A percentile compares a stretch with the other conserved stretches of the same genome.
Conservation (phyloP, 2,888 invertebrate genomes). For the Empis stercorea region DNA sequence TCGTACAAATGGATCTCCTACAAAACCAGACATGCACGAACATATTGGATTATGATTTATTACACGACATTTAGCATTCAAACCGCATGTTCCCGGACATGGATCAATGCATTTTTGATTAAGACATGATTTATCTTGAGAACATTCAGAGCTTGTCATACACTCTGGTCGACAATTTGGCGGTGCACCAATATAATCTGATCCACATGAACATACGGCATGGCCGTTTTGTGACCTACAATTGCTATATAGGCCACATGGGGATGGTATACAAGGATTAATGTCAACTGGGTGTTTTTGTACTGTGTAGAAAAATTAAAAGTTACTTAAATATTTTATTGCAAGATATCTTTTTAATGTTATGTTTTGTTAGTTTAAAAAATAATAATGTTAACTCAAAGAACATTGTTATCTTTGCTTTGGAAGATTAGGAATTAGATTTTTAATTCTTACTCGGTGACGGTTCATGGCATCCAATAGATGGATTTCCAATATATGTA, state of each 20-base stretch:
- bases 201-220: constrained; percentile 68
- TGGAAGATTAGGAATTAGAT: not conserved
- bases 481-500: constrained; percentile 49
- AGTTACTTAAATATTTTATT: too few species aligned
- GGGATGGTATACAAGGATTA: constrained; percentile 52
- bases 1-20: constrained; percentile 69
- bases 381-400: too few species aligned
- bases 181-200: constrained; percentile 66
- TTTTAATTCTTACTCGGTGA: constrained; percentile 26
- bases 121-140: constrained; percentile 66
- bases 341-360: too few species aligned
- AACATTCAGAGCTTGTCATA: constrained; percentile 69
- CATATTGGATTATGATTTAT: constrained; percentile 79
- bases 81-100: constrained; percentile 71
- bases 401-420: not conserved
- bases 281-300: constrained; percentile 18
- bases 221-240: constrained; percentile 59
- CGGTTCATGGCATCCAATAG: constrained; percentile 35
- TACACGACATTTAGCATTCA: constrained; percentile 67
- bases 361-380: too few species aligned
- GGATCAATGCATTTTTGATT: constrained; percentile 70
- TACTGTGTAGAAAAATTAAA: constrained; percentile 16
- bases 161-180: constrained; percentile 70
- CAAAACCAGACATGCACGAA: constrained; percentile 59
- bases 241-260: constrained; percentile 70